Base-by-base conservation (phyloP, 2,113 vertebrate genomes). In the Ceuthmochares aereus region DNA sequence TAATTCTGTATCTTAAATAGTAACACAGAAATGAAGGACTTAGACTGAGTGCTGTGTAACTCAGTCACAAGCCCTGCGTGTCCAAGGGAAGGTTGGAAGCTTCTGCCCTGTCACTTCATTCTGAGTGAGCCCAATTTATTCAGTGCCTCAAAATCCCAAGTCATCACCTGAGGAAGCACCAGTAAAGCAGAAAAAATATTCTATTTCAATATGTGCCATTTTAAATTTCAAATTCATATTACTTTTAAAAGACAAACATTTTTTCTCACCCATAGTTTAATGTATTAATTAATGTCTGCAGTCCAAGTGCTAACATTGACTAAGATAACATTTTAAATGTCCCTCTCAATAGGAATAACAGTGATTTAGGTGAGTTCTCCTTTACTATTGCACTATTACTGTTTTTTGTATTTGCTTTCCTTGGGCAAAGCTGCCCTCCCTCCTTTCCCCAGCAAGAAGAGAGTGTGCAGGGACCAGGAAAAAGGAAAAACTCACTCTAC, bases 401-500 rank as follows among this genome's bases (percentile, higher is more conserved):
- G 12, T 66, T 20, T 32, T 42, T 60, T 52, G 12, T 60, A 14
- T 59, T 56, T 30, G 17, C 27, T 32, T 21, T 68, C 63, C 63
- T 25, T 10, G 20, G 36, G 30, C 37, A n/a, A n/a, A n/a, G n/a
- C n/a, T n/a, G n/a, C n/a, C n/a, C n/a, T n/a, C n/a, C n/a, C n/a
- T n/a, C n/a, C n/a, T n/a, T n/a, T n/a, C n/a, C n/a, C n/a, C n/a
- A 19, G 54, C 0, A 1, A 59, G 19, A 16, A 86, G 62, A 1
- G 1, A 18, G 36, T 23, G 43, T n/a, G 69, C 42, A 34, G 42
- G 34, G 42, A 25, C 29, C 60, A 15, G 29, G 23, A 51, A 66
- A 22, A 37, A n/a, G 29, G 60, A 47, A 74, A 56, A 37, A 3
- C 29, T 32, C 42, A 19, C n/a, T 49, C 66, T 19, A 40, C 34